These are phyloP conservation scores for Macropis europaea DNA, from an alignment of 2,888 invertebrate genomes.

Conservation along the genomic window DNA sequence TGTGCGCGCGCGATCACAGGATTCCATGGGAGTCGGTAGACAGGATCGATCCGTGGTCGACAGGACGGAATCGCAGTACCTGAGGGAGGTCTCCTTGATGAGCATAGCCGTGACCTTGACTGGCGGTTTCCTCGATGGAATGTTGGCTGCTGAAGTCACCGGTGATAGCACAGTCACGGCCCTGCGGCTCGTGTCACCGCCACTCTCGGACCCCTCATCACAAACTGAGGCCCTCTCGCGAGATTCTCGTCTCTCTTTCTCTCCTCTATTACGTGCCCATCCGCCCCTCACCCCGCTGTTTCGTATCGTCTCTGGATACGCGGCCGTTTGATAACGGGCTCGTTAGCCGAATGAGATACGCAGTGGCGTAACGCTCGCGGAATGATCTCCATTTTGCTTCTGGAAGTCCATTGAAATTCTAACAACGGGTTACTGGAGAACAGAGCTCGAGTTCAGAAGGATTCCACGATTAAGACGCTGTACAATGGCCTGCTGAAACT, in stretches of 20 bases:
- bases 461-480: no score
- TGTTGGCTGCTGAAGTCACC: slow-evolving; percentile 57
- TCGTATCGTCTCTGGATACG: slow-evolving; percentile 49
- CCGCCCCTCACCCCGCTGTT: slow-evolving; percentile 7
- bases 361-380: slow-evolving; percentile 56
- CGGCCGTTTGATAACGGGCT: slow-evolving; percentile 59
- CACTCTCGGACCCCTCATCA: slow-evolving; percentile 75
- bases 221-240: slow-evolving; percentile 70
- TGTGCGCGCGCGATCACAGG: slow-evolving; percentile 15
- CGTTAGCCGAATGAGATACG: slow-evolving; percentile 57
- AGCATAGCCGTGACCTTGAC: slow-evolving; percentile 72
- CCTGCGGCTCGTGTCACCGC: slow-evolving; percentile 67
- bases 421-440: no score
- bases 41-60: slow-evolving; percentile 30
- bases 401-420: background rate
- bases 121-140: slow-evolving; percentile 49
- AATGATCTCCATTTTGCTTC: background rate
- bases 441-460: no score
- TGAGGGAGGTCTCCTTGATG: slow-evolving; percentile 78
- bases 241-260: slow-evolving; percentile 35
- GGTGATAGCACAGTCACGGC: slow-evolving; percentile 71
- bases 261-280: slow-evolving; percentile 29
- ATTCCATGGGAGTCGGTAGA: slow-evolving; percentile 5
- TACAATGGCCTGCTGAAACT: no score
- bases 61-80: slow-evolving; percentile 64